Base-by-base conservation (phyloP, 2,888 invertebrate species). In the Bellardia bayeri region DNA sequence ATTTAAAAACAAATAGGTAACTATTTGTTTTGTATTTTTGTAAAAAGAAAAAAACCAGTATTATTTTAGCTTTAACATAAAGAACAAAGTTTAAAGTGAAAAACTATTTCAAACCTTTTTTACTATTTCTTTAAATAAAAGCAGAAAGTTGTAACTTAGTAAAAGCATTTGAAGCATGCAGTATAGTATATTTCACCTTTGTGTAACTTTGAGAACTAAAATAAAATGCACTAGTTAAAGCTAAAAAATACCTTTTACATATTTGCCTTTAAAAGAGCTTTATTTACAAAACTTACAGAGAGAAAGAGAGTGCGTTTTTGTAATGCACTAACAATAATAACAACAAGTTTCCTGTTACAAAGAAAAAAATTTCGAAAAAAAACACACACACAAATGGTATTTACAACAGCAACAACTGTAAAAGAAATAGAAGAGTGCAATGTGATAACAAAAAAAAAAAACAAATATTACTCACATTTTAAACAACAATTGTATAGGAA, bases 151-250 rank as follows among this genome's bases (percentile, higher is more conserved):
- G 14, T n/a, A 51, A 51, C 4, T n/a, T 51, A 5, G 6, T 23
- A 16, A 23, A 56, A 30, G 9, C 58, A 66, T 58, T 40, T 61
- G 9, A 54, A 23, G 8, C 40, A 58, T 86, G n/a, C 33, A 78
- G 68, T 86, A 82, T 42, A 78, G 68, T 86, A 82, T 79, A 82
- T 79, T 79, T 82, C 86, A 82, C 82, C 72, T 82, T 86, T 69
- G 69, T 74, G 37, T 86, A 82, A 86, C 82, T 86, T 86, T 86
- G 79, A 79, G 81, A 61, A 78, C 51, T 13, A 16, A 79, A 66
- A 61, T 63, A 71, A 81, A 71, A 74, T 79, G 72, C 66, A 84
- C 0, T 61, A 30, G 9, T 33, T 40, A 66, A 79, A 79, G 45
- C 68, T 69, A 49, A 68, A 45, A 30, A 78, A 54, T 2, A 42